Evolutionary conservation across 2,797 vertebrate species (phyloP), one percentile per base, ranked within the genome.

Genomic region (Clarias fuscus): DNA sequence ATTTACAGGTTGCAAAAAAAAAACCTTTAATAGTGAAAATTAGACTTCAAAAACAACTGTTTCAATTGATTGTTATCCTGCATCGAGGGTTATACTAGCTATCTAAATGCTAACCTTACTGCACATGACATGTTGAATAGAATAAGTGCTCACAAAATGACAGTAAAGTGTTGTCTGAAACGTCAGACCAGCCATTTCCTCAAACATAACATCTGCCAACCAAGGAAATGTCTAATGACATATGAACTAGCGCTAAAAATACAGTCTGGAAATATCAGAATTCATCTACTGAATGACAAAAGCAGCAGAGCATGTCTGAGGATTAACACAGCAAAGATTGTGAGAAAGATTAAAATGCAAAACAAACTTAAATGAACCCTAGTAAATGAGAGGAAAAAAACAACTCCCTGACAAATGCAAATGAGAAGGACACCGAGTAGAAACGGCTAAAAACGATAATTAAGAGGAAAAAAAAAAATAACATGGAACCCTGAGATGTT

Each of bases 231-330:
- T 27, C 14, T 64, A 61, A 62, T 87, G 86, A 87, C 70, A 76
- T 64, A 86, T 40, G 73, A 86, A 72, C 77, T 27, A 43, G 84
- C 17, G 48, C 43, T 65, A 88, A 79, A 87, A 72, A 86, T 87
- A 86, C 20, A 64, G 75, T 24, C 53, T 48, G 20, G 79, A 53
- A 82, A 72, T 53, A 67, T 73, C 71, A 78, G 33, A 73, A 58
- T 80, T 43, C 82, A 85, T 84, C 82, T 59, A n/a, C 15, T 65
- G 22, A 64, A 70, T 58, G 59, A 86, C 43, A 82, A 84, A 14
- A 4, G n/a, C 62, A 82, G 27, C 88, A 68, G 53, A 79, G 64
- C 68, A 81, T 68, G 24, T 43, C 77, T 65, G 68, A 37, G 22
- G 11, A 78, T 61, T 18, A 43, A 82, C 77, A 61, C n/a, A 80